Evolutionary conservation across 2,797 vertebrate genomes (phyloP).

Genomic region (Megaceryle alcyon): DNA sequence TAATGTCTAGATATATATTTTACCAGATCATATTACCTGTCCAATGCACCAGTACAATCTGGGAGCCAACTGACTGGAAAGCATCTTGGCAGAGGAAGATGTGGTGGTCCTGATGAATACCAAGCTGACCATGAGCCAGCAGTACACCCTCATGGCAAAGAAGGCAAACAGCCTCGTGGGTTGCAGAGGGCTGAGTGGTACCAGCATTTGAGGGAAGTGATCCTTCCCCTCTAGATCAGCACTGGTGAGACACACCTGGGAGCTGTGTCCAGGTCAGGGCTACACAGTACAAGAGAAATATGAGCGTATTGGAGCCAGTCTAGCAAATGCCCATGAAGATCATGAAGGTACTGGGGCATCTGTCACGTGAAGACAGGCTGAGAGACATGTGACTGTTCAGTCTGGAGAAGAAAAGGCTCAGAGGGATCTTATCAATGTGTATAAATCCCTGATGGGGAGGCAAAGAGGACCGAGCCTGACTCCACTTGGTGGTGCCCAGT

Average conservation of each 20-base stretch:
- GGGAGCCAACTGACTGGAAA: background rate
- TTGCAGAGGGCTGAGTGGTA: background rate
- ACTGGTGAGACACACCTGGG: background rate
- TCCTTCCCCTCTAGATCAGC: background rate
- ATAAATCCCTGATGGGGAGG: background rate
- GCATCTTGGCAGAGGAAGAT: background rate
- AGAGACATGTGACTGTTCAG: background rate
- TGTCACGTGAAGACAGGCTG: background rate
- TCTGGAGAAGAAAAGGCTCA: background rate
- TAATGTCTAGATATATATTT: background rate
- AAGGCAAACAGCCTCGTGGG: background rate
- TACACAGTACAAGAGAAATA: background rate
- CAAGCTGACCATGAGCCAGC: background rate
- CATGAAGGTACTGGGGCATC: background rate
- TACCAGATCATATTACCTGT: background rate
- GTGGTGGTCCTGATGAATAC: background rate
- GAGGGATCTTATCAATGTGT: background rate
- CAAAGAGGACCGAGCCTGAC: background rate
- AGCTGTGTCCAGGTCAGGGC: background rate
- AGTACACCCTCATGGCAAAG: background rate
- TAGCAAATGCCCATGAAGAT: background rate
- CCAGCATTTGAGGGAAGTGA: background rate
- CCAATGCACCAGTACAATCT: background rate
- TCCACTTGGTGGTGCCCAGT: background rate
- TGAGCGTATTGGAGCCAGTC: background rate